A percentile compares a stretch with the other conserved stretches of the same genome.
phyloP scores from a whole-genome alignment of 2,888 invertebrate species.

The Tinea semifulvella region DNA sequence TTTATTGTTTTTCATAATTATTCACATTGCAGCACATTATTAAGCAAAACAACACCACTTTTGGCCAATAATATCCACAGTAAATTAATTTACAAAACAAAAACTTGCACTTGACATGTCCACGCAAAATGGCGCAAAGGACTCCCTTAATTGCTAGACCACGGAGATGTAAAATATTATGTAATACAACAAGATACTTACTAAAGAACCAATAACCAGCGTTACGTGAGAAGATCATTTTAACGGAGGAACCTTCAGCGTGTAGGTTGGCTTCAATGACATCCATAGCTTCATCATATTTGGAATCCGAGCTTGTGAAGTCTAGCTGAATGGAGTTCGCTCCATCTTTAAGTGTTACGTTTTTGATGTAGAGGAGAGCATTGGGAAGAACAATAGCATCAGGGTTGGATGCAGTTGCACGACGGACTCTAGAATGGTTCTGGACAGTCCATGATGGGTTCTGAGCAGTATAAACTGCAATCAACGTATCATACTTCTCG shows the following conservation, averaged over 20 bases:
- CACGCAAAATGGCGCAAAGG: no score
- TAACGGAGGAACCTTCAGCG: conserved; percentile 29
- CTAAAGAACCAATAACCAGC: conserved; percentile 53
- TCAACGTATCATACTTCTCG: conserved; percentile 46
- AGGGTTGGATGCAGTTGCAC: conserved; percentile 26
- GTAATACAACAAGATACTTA: conserved; percentile 26
- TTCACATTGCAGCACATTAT: no score
- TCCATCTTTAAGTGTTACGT: conserved; percentile 20
- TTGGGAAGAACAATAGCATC: conserved; percentile 24
- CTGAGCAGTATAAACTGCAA: conserved; percentile 67
- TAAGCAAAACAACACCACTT: no score
- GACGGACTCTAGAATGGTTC: conserved; percentile 34
- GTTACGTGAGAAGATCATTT: conserved; percentile 32
- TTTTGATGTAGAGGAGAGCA: conserved; percentile 30
- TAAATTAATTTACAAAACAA: no score
- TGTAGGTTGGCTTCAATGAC: conserved; percentile 26
- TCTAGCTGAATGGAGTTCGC: no score
- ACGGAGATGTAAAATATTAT: conserved; percentile 2
- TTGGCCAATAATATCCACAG: no score
- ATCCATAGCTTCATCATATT: not conserved
- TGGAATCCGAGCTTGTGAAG: not conserved
- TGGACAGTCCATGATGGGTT: conserved; percentile 58
- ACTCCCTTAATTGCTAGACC: no score
- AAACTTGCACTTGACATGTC: no score
- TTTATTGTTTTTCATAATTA: no score